A percentile compares a stretch with the other conserved stretches of the same genome.
Conservation (phyloP, 2,113 vertebrate genomes). For the Leucosticte australis region DNA sequence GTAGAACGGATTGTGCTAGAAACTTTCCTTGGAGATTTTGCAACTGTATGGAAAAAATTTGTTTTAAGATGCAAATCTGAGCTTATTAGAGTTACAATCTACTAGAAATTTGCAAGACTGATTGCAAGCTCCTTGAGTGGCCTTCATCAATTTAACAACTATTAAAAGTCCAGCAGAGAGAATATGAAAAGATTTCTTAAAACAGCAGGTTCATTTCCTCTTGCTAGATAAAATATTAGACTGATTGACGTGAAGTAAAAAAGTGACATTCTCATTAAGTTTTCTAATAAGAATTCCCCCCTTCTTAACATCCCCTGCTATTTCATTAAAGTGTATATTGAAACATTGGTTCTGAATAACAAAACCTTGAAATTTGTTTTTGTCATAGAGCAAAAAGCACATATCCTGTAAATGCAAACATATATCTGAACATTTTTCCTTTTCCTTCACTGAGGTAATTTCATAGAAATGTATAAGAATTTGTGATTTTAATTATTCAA, state of each 20-base stretch:
- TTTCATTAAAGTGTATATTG: neutral
- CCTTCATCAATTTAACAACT: constrained; percentile 17
- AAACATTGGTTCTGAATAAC: neutral
- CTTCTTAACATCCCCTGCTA: neutral
- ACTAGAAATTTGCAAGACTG: neutral
- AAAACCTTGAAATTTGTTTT: neutral
- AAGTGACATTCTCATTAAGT: neutral
- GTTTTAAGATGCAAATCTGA: neutral
- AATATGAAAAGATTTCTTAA: neutral
- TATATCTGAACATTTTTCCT: neutral
- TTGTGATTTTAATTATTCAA: neutral
- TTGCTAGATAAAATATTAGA: neutral
- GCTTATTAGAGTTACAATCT: neutral
- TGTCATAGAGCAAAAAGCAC: neutral
- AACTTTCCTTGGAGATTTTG: constrained; percentile 7
- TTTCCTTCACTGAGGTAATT: neutral
- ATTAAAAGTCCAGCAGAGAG: neutral
- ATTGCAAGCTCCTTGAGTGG: constrained; percentile 13
- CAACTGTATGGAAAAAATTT: neutral
- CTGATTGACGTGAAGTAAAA: neutral
- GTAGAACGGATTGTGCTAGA: neutral
- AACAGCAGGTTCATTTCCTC: neutral
- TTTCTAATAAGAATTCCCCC: neutral
- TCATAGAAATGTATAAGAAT: neutral
- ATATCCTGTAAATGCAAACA: neutral